Evolutionary conservation across 2,888 invertebrate species (phyloP).

Genomic region (Agrilus cyanescens): DNA sequence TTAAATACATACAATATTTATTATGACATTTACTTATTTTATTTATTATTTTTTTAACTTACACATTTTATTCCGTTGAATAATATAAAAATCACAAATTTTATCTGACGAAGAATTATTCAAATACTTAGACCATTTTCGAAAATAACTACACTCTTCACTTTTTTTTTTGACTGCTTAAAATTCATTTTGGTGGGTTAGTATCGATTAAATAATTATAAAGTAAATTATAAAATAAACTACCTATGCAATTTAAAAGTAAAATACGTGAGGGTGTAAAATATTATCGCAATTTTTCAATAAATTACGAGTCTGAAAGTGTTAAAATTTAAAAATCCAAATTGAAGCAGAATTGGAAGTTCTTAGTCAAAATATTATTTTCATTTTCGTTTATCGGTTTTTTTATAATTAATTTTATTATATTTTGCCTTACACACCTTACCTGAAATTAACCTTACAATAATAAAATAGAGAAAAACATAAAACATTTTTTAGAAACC

Average conservation of each 20-base stretch:
- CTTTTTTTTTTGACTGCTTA: conserved; percentile 18
- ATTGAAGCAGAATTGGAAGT: too few relatives aligned
- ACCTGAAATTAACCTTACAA: too few relatives aligned
- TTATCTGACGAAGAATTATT: background rate
- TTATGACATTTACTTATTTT: background rate
- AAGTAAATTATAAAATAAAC: conserved; percentile 4
- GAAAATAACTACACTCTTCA: background rate
- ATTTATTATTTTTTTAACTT: background rate
- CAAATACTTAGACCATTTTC: background rate
- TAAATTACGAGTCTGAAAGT: too few relatives aligned
- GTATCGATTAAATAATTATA: background rate
- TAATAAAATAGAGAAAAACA: too few relatives aligned
- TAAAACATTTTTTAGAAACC: too few relatives aligned
- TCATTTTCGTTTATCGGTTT: too few relatives aligned
- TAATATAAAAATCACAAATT: too few relatives aligned
- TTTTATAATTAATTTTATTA: background rate
- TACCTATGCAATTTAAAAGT: conserved; percentile 2
- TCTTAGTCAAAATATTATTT: too few relatives aligned
- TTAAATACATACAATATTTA: background rate
- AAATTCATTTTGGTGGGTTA: conserved; percentile 19
- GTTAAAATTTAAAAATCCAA: too few relatives aligned
- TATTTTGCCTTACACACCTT: background rate
- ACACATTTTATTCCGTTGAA: too few relatives aligned
- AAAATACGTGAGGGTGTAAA: conserved; percentile 21
- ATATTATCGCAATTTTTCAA: conserved; percentile 28